A percentile compares a stretch with the other conserved stretches of the same genome.
phyloP scores from a whole-genome alignment of 2,888 invertebrate species.

The Cerastis leucographa region DNA sequence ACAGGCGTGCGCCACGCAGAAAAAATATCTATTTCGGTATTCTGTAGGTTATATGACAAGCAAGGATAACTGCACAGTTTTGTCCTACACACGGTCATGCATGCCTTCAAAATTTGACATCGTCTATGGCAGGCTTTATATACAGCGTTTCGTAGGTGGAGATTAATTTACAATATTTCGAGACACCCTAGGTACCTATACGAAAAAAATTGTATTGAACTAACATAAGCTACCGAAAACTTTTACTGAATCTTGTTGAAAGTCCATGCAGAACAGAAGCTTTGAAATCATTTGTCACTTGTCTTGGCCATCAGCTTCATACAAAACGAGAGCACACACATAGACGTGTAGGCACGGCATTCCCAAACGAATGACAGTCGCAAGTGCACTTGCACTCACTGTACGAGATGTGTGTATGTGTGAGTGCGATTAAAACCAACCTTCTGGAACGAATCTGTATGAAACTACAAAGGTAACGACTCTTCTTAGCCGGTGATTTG shows the following conservation, averaged over 20 bases:
- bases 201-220: background rate
- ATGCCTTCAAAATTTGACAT: too few relatives aligned
- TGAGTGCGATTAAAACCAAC: too few relatives aligned
- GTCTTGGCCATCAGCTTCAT: background rate
- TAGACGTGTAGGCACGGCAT: too few relatives aligned
- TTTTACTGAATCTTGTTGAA: background rate
- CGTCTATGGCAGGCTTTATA: too few relatives aligned
- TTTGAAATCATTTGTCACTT: background rate
- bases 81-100: too few relatives aligned
- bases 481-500: conserved; percentile 21
- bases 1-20: background rate
- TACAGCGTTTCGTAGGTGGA: background rate
- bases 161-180: background rate
- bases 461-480: conserved; percentile 35
- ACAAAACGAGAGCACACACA: background rate
- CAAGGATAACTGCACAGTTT: too few relatives aligned
- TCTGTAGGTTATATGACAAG: too few relatives aligned
- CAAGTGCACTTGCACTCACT: background rate
- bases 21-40: too few relatives aligned
- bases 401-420: too few relatives aligned
- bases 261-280: background rate
- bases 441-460: background rate
- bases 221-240: background rate
- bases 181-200: background rate
- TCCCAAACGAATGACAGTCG: background rate